Evolutionary conservation across 2,113 vertebrate genomes (phyloP), one percentile per base, ranked within the genome.

Genomic region (Spea multiplicata): DNA sequence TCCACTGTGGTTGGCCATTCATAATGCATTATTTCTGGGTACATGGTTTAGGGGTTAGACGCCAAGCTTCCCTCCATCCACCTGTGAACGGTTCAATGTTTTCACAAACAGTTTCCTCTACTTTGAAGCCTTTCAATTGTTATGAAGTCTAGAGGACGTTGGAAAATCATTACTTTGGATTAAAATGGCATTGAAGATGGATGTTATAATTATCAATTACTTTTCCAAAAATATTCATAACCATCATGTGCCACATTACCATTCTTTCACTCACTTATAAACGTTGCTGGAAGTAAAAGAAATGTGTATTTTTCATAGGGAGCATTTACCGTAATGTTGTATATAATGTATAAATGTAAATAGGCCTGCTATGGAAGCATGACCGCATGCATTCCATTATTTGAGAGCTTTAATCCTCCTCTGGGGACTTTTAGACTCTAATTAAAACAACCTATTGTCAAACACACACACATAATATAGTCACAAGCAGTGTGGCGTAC

Each of bases 401-500:
- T 7, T 64, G n/a, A 16, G n/a, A 17, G 17, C 17, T 64, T 17
- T 17, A 64, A 64, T 64, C n/a, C 61, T 16, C 8, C 17, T 30
- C n/a, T 64, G 3, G 61, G 17, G n/a, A 64, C 61, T 64, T n/a
- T 71, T 17, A 71, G 49, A n/a, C 49, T 16, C 69, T 71, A 71
- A 71, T 71, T 53, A 71, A 71, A 16, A 53, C 14, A 53, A n/a
- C 10, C 69, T n/a, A 10, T 53, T 71, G 69, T 71, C 49, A 30
- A 30, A 53, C 48, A 48, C n/a, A 13, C 12, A 45, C 45, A 49
- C 8, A 53, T 71, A 71, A 44, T 8, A 48, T 12, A 48, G 14
- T 62, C 12, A 62, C 5, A 47, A 30, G 16, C 30, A 12, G 53
- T 44, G 13, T 5, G 45, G 71, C 13, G 6, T 62, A 16, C 14